These are phyloP conservation scores for Hesperia comma DNA, from an alignment of 2,888 invertebrate species.

Conservation along the genomic window DNA sequence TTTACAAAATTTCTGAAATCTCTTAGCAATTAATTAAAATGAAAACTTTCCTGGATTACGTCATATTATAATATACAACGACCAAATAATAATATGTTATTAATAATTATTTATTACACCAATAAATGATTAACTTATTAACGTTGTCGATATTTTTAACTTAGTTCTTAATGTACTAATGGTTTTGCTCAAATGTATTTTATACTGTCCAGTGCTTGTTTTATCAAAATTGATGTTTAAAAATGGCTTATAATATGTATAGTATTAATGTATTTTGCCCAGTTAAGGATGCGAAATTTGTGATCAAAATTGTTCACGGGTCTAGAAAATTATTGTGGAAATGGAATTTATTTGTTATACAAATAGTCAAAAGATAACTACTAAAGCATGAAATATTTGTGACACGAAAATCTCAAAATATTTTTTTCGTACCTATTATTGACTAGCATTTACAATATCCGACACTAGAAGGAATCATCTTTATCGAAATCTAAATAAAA, in stretches of 20 bases:
- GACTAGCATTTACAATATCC: background rate
- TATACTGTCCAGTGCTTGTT: background rate
- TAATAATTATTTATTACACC: slow-evolving; percentile 3
- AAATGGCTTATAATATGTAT: background rate
- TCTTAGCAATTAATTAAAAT: background rate
- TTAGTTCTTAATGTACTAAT: slow-evolving; percentile 2
- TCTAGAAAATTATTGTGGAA: too few relatives aligned
- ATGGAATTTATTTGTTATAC: too few relatives aligned
- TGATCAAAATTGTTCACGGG: too few relatives aligned
- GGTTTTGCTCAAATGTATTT: slow-evolving; percentile 7
- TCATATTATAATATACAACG: slow-evolving; percentile 2
- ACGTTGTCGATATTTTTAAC: slow-evolving; percentile 1
- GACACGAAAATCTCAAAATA: too few relatives aligned
- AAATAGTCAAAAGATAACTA: too few relatives aligned
- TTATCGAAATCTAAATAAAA: background rate
- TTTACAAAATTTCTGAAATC: background rate
- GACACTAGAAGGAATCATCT: background rate
- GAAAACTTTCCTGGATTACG: background rate
- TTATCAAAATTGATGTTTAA: slow-evolving; percentile 6
- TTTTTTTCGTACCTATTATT: too few relatives aligned
- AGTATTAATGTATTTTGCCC: background rate
- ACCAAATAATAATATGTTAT: slow-evolving; percentile 10
- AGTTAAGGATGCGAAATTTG: background rate
- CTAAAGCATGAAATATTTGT: too few relatives aligned
- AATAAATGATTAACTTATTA: slow-evolving; percentile 1